Conservation (phyloP, 2,797 vertebrate genomes). For the Sylvilagus floridanus region DNA sequence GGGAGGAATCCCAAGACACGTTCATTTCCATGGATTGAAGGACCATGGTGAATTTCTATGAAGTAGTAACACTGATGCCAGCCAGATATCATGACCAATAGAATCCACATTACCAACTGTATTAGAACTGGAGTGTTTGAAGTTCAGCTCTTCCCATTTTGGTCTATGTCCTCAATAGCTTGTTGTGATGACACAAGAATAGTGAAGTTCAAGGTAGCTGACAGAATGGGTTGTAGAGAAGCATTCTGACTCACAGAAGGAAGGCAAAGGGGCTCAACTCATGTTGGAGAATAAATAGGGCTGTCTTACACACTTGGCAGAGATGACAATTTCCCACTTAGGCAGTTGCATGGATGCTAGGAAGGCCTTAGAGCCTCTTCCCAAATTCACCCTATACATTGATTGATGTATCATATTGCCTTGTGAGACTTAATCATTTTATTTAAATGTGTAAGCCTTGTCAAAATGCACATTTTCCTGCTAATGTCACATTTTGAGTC, state of each 20-base stretch:
- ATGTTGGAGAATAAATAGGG: neutral
- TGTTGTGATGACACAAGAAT: conserved; percentile 92
- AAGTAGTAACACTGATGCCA: neutral
- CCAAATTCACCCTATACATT: neutral
- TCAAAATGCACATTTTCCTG: neutral
- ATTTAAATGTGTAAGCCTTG: neutral
- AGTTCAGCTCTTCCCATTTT: conserved; percentile 91
- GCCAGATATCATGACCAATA: neutral
- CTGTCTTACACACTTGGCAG: neutral
- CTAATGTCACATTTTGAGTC: too few relatives aligned
- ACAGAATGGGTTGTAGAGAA: conserved; percentile 86
- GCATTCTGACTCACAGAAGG: conserved; percentile 85
- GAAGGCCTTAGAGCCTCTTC: neutral
- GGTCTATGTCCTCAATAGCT: conserved; percentile 90
- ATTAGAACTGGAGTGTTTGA: conserved; percentile 91
- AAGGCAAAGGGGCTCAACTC: neutral
- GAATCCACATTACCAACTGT: conserved; percentile 87
- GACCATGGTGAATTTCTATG: neutral
- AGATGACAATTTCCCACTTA: neutral
- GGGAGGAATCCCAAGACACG: neutral
- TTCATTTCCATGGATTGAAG: neutral
- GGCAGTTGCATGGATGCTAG: neutral
- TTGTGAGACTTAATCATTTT: neutral
- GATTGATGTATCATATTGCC: neutral
- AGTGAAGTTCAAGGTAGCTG: conserved; percentile 90